phyloP scores from a whole-genome alignment of 2,797 vertebrate genomes.

The Kryptolebias ocellatus region DNA sequence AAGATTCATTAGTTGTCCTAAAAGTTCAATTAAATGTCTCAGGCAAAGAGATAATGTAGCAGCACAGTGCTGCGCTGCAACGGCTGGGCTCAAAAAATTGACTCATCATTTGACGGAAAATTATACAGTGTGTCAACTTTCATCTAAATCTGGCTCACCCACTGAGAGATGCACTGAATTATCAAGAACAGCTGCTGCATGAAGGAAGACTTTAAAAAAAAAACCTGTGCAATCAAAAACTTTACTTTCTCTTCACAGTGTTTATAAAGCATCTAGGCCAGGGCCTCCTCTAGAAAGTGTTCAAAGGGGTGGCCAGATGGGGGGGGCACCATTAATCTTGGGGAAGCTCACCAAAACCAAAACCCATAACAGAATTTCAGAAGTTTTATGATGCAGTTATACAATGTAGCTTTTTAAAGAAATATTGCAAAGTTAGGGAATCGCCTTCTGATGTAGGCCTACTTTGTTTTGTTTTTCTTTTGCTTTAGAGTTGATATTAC shows the following conservation, averaged over 20 bases:
- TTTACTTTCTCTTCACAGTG: neutral
- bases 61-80: conserved; percentile 23
- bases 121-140: conserved; percentile 56
- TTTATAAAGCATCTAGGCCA: neutral
- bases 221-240: conserved; percentile 14
- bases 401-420: too few relatives aligned
- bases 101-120: conserved; percentile 53
- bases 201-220: conserved; percentile 14
- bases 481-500: too few relatives aligned
- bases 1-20: neutral
- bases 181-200: conserved; percentile 44
- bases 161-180: conserved; percentile 32
- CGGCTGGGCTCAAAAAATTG: conserved; percentile 20
- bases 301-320: too few relatives aligned
- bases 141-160: conserved; percentile 39
- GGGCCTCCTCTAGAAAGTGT: too few relatives aligned
- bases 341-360: too few relatives aligned
- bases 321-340: too few relatives aligned
- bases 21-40: conserved; percentile 18
- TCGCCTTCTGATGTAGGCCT: too few relatives aligned
- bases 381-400: too few relatives aligned
- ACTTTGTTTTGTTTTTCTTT: too few relatives aligned
- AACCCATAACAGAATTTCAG: too few relatives aligned
- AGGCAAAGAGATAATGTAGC: conserved; percentile 12
- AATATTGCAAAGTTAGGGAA: too few relatives aligned